Conservation (phyloP, 2,888 invertebrate genomes). For the Hirtodrosophila cameraria region DNA sequence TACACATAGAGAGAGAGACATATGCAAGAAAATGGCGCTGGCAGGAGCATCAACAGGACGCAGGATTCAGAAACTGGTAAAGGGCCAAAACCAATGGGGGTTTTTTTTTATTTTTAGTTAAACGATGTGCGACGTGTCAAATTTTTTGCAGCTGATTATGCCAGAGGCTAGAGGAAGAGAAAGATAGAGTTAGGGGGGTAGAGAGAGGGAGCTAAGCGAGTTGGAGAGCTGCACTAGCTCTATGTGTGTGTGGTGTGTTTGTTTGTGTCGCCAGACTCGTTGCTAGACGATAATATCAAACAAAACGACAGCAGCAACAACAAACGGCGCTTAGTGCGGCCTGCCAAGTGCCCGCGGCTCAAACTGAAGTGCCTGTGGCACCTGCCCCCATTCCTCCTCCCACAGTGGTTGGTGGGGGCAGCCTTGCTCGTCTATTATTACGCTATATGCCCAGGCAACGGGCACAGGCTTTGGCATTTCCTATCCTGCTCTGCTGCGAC, state of each 20-base stretch:
- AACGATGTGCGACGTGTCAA: slow-evolving; percentile 55
- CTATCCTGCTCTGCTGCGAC: too few species aligned
- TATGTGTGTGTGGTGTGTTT: slow-evolving; percentile 4
- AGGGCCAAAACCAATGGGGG: slow-evolving; percentile 20
- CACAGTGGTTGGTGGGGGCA: not conserved
- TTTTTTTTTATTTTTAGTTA: slow-evolving; percentile 37
- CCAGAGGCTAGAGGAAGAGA: slow-evolving; percentile 40
- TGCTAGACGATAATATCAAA: slow-evolving; percentile 77
- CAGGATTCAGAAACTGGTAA: slow-evolving; percentile 15
- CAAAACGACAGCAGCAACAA: slow-evolving; percentile 57
- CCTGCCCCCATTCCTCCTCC: not conserved
- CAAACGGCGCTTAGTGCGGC: slow-evolving; percentile 41
- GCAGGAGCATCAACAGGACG: slow-evolving; percentile 19
- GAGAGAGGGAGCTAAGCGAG: too few species aligned
- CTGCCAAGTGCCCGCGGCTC: slow-evolving; percentile 62
- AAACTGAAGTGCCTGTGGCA: slow-evolving; percentile 31
- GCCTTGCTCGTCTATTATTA: slow-evolving; percentile 47
- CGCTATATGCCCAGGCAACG: slow-evolving; percentile 45
- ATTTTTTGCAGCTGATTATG: slow-evolving; percentile 73
- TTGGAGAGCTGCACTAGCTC: not conserved
- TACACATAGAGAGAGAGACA: not conserved
- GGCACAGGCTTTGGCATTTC: slow-evolving; percentile 32
- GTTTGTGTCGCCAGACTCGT: slow-evolving; percentile 63
- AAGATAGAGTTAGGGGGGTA: not conserved
- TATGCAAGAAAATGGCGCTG: slow-evolving; percentile 36